phyloP scores from a whole-genome alignment of 2,797 vertebrate genomes.

The Tragelaphus oryx region DNA sequence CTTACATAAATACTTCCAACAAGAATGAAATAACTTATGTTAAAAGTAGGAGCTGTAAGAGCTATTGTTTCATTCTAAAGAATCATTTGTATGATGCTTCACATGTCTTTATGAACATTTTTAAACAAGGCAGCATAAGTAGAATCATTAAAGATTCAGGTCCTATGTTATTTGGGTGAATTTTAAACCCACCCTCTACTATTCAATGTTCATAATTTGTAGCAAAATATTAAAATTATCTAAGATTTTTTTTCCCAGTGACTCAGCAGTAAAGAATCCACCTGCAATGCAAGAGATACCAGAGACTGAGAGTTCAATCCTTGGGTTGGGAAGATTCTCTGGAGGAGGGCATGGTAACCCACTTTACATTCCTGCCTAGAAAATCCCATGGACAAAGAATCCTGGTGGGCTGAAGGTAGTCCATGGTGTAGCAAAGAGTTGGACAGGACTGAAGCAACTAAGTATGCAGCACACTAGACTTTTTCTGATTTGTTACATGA shows the following conservation, averaged over 20 bases:
- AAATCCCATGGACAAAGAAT: background rate
- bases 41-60: background rate
- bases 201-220: background rate
- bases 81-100: background rate
- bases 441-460: background rate
- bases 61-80: background rate
- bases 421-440: background rate
- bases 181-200: background rate
- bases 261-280: background rate
- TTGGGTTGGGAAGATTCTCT: background rate
- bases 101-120: background rate
- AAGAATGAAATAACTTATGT: background rate
- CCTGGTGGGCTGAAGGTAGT: background rate
- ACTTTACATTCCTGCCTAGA: background rate
- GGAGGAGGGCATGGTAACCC: background rate
- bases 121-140: background rate
- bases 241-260: background rate
- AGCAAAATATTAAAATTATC: background rate
- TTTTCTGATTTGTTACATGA: background rate
- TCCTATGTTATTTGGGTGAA: background rate
- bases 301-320: background rate
- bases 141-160: background rate
- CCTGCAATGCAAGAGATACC: background rate
- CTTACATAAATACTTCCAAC: background rate
- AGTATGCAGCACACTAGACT: background rate